Conservation (phyloP, 2,888 invertebrate species). For the Drosophila robusta region DNA sequence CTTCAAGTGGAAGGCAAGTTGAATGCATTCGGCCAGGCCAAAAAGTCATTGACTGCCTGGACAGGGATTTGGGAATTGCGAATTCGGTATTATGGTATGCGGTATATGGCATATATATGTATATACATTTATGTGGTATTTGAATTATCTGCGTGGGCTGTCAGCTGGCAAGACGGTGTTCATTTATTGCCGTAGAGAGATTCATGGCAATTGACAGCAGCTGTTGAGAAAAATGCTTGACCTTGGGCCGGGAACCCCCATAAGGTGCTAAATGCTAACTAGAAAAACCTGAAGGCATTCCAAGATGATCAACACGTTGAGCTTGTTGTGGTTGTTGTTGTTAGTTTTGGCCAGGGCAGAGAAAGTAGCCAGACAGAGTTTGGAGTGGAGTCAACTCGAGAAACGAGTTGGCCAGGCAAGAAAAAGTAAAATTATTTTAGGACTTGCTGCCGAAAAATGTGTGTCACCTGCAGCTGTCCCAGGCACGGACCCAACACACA, state of each 20-base stretch:
- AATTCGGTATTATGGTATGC: neutral
- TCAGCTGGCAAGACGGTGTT: neutral
- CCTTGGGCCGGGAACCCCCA: conserved; percentile 64
- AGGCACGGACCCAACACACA: conserved; percentile 20
- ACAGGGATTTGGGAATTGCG: conserved; percentile 21
- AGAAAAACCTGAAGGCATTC: conserved; percentile 53
- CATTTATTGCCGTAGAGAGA: neutral
- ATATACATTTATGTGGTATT: neutral
- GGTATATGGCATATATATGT: conserved; percentile 2
- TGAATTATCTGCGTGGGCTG: neutral
- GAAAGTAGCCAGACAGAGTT: conserved; percentile 59
- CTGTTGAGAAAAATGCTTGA: conserved; percentile 45
- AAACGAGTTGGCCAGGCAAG: conserved; percentile 67
- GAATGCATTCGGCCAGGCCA: conserved; percentile 14
- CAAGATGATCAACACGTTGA: conserved; percentile 22
- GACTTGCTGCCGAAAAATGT: conserved; percentile 69
- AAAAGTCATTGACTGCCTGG: conserved; percentile 56
- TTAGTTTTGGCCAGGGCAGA: conserved; percentile 55
- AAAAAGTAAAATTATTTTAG: conserved; percentile 78
- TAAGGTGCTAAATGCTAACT: conserved; percentile 65
- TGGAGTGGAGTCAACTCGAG: neutral
- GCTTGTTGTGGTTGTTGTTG: conserved; percentile 13
- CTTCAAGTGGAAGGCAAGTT: conserved; percentile 10
- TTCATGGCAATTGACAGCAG: conserved; percentile 18
- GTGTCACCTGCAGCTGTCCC: conserved; percentile 70